Evolutionary conservation across 2,797 vertebrate genomes (phyloP).

Genomic region (Bucorvus abyssinicus): DNA sequence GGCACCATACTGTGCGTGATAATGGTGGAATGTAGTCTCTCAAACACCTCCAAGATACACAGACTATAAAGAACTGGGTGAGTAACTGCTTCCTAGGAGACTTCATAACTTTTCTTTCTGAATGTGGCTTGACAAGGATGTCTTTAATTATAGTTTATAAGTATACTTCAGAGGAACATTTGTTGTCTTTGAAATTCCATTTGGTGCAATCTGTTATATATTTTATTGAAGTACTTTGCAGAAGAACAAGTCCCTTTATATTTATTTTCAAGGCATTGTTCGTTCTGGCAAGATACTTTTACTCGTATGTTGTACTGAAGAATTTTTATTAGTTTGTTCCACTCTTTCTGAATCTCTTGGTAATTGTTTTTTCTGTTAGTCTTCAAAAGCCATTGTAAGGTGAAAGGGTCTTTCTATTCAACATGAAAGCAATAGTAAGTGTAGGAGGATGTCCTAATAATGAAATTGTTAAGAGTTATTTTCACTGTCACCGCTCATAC

Average conservation of each 20-base stretch:
- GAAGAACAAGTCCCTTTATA: neutral
- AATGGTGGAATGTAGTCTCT: neutral
- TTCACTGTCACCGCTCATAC: neutral
- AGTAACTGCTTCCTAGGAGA: neutral
- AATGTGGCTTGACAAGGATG: neutral
- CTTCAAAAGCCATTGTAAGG: neutral
- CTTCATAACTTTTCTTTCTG: neutral
- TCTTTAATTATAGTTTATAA: slow-evolving; percentile 4
- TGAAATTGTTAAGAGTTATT: neutral
- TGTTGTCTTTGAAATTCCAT: slow-evolving; percentile 22
- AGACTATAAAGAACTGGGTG: neutral
- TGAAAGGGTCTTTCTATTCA: neutral
- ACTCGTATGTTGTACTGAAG: neutral
- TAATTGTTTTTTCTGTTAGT: neutral
- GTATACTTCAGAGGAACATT: slow-evolving; percentile 25
- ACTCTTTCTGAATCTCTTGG: neutral
- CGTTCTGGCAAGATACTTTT: neutral
- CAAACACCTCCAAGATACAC: neutral
- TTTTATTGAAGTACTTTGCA: neutral
- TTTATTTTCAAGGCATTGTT: slow-evolving; percentile 3
- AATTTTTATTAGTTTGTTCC: neutral
- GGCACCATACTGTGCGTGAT: neutral
- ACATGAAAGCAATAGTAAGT: neutral
- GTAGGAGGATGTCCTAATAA: neutral
- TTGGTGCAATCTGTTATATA: slow-evolving; percentile 28